Base-by-base conservation (phyloP, 2,113 vertebrate genomes). In the Nestor notabilis region DNA sequence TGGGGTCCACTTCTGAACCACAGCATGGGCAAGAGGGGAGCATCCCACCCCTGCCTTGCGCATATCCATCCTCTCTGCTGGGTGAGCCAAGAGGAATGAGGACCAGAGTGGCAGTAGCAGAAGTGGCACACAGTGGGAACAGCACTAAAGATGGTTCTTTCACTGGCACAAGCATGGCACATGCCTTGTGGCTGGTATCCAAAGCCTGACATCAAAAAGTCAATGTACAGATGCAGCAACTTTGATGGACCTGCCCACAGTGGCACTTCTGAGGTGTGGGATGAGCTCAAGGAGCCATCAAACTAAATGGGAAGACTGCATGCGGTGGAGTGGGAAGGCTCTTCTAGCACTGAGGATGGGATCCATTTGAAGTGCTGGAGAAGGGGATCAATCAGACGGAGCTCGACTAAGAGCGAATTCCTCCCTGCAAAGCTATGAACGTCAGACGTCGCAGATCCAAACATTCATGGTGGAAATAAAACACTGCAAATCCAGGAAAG, bases 91-190 rank as follows among this genome's bases (percentile, higher is more conserved):
- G 66, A 58, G 28, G 39, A 58, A 11, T 0, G 25, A 55, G 52
- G 18, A 56, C 70, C 8, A 11, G 66, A 58, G 35, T 1, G 2
- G 13, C 16, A 37, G 14, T 53, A 75, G 56, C 43, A 81, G 31
- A n/a, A 64, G 55, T 2, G 25, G 20, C 2, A 0, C 33, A 5
- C 7, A 0, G 0, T 20, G 37, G 80, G 44, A 77, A 8, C 0
- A 9, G 50, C 9, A 17, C 29, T 58, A 23, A 10, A 41, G 70
- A 44, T 0, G 0, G 7, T 23, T 55, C 66, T 46, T 28, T 47
- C 13, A 8, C 14, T 37, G 52, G 21, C 25, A 33, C 15, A 2
- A 76, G 39, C 23, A n/a, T 0, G 0, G 65, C 47, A 49, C 0
- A 0, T 33, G 74, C 31, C 27, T n/a, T 43, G 39, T 18, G 13